A percentile compares a stretch with the other conserved stretches of the same genome.
phyloP scores from a whole-genome alignment of 2,797 vertebrate species.

The Oceanodroma leucorhoa region DNA sequence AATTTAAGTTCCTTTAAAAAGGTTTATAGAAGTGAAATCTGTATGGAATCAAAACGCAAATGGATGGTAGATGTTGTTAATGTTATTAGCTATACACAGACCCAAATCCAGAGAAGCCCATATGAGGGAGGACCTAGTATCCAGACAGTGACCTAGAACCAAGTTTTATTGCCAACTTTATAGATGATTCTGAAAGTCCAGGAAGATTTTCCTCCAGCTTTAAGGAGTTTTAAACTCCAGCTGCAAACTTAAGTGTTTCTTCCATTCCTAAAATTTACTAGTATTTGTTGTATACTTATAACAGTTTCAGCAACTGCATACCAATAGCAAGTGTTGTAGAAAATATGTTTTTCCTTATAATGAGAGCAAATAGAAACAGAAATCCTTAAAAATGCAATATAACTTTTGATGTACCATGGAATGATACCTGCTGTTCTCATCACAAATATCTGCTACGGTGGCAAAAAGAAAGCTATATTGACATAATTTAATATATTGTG shows the following conservation, averaged over 20 bases:
- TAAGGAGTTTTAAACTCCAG: background rate
- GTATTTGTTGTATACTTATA: background rate
- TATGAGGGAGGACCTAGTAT: background rate
- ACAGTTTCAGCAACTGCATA: background rate
- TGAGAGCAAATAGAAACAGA: background rate
- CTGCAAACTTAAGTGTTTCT: background rate
- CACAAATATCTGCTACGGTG: background rate
- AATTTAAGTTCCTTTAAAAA: constrained; percentile 13
- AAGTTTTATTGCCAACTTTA: background rate
- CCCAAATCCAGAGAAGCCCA: accelerated
- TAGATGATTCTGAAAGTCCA: background rate
- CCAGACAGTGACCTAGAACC: background rate
- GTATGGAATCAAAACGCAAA: background rate
- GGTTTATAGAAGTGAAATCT: background rate
- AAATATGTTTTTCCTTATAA: background rate
- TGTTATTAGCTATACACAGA: background rate
- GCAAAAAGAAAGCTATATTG: background rate
- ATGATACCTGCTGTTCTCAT: background rate
- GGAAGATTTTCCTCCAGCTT: background rate
- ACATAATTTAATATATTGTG: background rate
- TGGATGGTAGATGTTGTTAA: background rate
- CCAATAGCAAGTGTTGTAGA: background rate
- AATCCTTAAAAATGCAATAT: constrained; percentile 3
- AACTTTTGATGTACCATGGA: background rate
- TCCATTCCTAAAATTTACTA: background rate